A percentile compares a stretch with the other conserved stretches of the same genome.
phyloP scores from a whole-genome alignment of 2,888 invertebrate genomes.

The Sclerodermus sp. region DNA sequence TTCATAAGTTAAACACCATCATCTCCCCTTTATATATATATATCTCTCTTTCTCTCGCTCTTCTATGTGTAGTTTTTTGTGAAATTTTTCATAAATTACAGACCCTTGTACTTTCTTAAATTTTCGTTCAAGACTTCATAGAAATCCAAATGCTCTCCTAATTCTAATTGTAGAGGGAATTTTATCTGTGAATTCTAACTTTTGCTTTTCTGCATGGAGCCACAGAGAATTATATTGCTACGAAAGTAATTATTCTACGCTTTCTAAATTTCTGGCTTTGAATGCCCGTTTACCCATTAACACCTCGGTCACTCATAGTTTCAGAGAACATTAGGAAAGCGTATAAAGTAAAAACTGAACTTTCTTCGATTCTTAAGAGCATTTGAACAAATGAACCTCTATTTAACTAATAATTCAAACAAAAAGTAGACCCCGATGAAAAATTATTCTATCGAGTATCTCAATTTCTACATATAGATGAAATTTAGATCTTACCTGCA shows the following conservation, averaged over 20 bases:
- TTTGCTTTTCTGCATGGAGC: conserved; percentile 1
- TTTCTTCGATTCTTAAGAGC: conserved; percentile 4
- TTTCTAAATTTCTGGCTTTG: conserved; percentile 28
- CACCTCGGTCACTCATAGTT: background rate
- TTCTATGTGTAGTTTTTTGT: too few species aligned
- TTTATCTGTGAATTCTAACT: too few species aligned
- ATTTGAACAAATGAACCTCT: too few species aligned
- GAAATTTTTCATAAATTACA: too few species aligned
- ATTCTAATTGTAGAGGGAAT: too few species aligned
- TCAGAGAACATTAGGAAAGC: conserved; percentile 8
- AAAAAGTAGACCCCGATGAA: conserved; percentile 7
- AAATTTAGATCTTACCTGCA: conserved; percentile 66
- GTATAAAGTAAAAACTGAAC: conserved; percentile 7
- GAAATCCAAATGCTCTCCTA: too few species aligned
- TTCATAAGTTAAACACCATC: too few species aligned
- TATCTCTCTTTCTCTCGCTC: conserved; percentile 4
- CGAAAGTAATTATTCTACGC: conserved; percentile 25
- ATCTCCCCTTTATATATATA: conserved; percentile 5
- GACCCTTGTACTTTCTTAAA: too few species aligned
- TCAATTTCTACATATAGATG: too few species aligned
- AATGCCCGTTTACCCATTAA: conserved; percentile 19
- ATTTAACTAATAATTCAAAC: too few species aligned
- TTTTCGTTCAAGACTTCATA: too few species aligned
- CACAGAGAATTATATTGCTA: conserved; percentile 11
- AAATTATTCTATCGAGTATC: too few species aligned